Evolutionary conservation across 92 coral and sea anemone genomes (phyloP), one percentile per base, ranked within the genome.

Genomic region (Zoanthus gigantus): DNA sequence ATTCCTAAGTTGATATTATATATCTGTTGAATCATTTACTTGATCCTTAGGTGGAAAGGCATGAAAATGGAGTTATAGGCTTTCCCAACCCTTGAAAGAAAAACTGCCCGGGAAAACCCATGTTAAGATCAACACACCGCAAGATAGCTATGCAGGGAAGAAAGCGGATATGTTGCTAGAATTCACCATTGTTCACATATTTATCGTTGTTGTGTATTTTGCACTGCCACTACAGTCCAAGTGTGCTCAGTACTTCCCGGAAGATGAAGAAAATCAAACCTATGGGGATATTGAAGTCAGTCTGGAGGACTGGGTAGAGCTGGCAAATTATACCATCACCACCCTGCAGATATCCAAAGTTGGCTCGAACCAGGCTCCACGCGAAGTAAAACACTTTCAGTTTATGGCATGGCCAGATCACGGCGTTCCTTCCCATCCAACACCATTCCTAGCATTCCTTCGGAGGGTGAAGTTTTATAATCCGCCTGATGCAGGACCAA

Each of bases 361-460:
- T 77, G 78, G 88, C 68, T 57, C 58, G 52, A 84, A 60, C 74
- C 58, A 31, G 11, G 69, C 88, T 12, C 93, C 97, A 0, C 90
- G 98, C 52, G 98, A 95, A 71, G 98, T 94, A 15, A 94, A 97
- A 68, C 99, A 97, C 77, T 97, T 93, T 80, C 99, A 97, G 91
- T 97, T 95, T 81, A 91, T 96, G 18, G 98, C 95, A 0, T 97
- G 99, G 99, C 99, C 99, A 29, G 99, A 97, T 66, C 99, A 97
- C 71, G 97, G 97, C 0, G 96, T 97, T 1, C 99, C 99, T 1
- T 90, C 95, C 14, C 95, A 97, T 67, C 91, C 98, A 0, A 97
- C 99, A 0, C 98, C 99, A 0, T 97, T 95, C 94, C 89, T 97
- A 52, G 95, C 97, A 58, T 97, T 93, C 89, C 87, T 97, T 73